Evolutionary conservation across 2,888 invertebrate genomes (phyloP), one percentile per base, ranked within the genome.

Genomic region (Pyrrhosoma nymphula): DNA sequence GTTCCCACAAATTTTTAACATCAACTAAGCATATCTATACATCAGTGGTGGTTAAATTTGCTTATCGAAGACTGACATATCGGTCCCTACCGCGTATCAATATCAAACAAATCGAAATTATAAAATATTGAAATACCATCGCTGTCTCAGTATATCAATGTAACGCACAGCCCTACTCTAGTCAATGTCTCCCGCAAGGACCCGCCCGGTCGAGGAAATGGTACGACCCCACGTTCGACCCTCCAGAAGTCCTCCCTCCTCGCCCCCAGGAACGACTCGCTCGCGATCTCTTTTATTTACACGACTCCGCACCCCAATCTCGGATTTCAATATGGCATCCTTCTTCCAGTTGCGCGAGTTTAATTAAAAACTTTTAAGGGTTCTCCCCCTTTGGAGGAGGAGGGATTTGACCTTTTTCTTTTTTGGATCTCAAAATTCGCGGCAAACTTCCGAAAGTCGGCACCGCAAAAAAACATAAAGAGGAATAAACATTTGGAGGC

Each of bases 341-440:
- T 12, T 35, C 82, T 30, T 82, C 82, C 35, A 14, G 30, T 18
- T 30, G 82, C 35, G 35, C 82, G 82, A 82, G 82, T 82, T 82
- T 82, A 82, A 82, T 82, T 82, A 82, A 82, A 82, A 82, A 82
- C 82, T 82, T 82, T 82, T 35, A 82, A 30, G 82, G 82, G 26
- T 82, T 82, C 82, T 35, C 14, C 14, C 69, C 23, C 26, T 26
- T n/a, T 35, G 35, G n/a, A 47, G 47, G 47, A 30, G 35, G 82
- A 14, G 30, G 82, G 82, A 82, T 30, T 82, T 82, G 69, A 82
- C 82, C 35, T 35, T 35, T 82, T 82, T 35, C 10, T 82, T 35
- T 82, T 82, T 35, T 16, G n/a, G 35, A 18, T 18, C 82, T 35
- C 12, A 35, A 82, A 16, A 82, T 35, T 82, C 35, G 14, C 8